phyloP scores from a whole-genome alignment of 1,140 invertebrate genomes.

The Ostrea edulis region DNA sequence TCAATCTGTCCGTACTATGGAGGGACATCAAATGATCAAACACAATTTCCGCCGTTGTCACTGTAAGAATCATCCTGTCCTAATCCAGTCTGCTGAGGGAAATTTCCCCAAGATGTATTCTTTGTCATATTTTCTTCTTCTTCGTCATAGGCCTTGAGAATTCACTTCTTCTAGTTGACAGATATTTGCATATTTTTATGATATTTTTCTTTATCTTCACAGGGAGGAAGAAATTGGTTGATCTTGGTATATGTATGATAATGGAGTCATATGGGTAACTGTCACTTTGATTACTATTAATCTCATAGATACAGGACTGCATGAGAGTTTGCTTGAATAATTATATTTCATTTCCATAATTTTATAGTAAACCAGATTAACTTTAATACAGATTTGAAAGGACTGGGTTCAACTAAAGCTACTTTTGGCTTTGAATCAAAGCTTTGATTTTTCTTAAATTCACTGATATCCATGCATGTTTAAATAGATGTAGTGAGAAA shows the following conservation, averaged over 20 bases:
- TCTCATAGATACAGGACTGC: too few species aligned
- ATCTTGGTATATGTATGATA: background rate
- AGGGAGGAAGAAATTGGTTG: background rate
- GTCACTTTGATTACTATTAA: too few species aligned
- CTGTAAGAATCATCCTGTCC: background rate
- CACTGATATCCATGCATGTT: too few species aligned
- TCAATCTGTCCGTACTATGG: background rate
- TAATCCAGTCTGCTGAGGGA: background rate
- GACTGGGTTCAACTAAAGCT: too few species aligned
- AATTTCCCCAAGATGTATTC: background rate
- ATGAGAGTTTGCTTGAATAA: too few species aligned
- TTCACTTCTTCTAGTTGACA: background rate
- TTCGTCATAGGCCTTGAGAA: background rate
- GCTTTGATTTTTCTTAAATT: too few species aligned
- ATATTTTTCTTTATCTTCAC: background rate
- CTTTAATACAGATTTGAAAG: too few species aligned
- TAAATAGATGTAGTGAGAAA: too few species aligned
- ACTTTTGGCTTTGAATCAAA: too few species aligned
- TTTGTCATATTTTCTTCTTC: background rate
- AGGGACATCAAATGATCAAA: background rate
- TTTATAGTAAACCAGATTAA: too few species aligned
- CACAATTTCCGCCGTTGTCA: slow-evolving; percentile 5
- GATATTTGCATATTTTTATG: slow-evolving; percentile 27
- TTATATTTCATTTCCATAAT: too few species aligned
- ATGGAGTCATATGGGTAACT: background rate